Conservation (phyloP, 2,888 invertebrate species). For the Clistopyga incitator region DNA sequence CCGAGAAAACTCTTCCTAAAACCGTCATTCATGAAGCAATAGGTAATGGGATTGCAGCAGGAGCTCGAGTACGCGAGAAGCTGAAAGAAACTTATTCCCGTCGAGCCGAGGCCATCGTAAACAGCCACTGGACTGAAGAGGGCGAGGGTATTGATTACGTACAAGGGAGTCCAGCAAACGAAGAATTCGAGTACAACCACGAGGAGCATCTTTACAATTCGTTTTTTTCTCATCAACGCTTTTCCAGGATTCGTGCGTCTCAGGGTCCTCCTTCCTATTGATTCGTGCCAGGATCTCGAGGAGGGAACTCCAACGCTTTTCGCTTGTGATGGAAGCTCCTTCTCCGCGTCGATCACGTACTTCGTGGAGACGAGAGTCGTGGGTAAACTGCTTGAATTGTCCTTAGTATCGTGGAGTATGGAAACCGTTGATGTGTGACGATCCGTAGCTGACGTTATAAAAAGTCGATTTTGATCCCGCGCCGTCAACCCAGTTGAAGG, state of each 20-base stretch:
- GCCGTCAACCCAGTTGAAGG: slow-evolving; percentile 66
- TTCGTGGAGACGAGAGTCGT: slow-evolving; percentile 38
- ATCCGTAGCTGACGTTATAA: slow-evolving; percentile 44
- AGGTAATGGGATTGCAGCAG: slow-evolving; percentile 96
- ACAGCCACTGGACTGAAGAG: slow-evolving; percentile 90
- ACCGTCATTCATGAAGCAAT: slow-evolving; percentile 96
- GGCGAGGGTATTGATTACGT: slow-evolving; percentile 91
- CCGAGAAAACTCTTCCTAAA: slow-evolving; percentile 93
- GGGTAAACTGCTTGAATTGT: slow-evolving; percentile 27
- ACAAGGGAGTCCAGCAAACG: slow-evolving; percentile 95
- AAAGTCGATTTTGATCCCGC: slow-evolving; percentile 54
- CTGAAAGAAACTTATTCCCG: slow-evolving; percentile 90
- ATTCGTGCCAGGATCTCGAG: slow-evolving; percentile 54
- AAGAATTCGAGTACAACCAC: slow-evolving; percentile 96
- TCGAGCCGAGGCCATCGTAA: slow-evolving; percentile 90
- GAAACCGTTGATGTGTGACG: slow-evolving; percentile 51
- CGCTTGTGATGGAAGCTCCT: slow-evolving; percentile 28
- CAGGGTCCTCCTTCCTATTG: slow-evolving; percentile 50
- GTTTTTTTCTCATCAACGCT: slow-evolving; percentile 56
- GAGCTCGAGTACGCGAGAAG: slow-evolving; percentile 93
- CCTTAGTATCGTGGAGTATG: slow-evolving; percentile 36
- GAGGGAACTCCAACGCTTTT: slow-evolving; percentile 25
- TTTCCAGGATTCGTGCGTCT: slow-evolving; percentile 62
- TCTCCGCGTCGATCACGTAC: slow-evolving; percentile 32
- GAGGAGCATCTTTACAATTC: slow-evolving; percentile 91